Base-by-base conservation (phyloP, 2,888 invertebrate species). In the Pegoplata infirma region DNA sequence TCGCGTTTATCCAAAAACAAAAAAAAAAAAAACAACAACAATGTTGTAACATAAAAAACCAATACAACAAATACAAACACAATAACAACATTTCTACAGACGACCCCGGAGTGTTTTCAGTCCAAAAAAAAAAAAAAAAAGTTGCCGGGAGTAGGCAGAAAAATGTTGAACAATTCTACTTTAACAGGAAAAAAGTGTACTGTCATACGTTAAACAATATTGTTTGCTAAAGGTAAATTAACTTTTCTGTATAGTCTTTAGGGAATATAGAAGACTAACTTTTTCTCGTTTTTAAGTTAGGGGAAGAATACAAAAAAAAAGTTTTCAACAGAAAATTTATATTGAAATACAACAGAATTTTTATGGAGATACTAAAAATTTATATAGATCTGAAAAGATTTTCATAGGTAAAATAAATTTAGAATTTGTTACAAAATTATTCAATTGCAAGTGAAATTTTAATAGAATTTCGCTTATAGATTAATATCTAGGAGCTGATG, bases 181-280 rank as follows among this genome's bases (percentile, higher is more conserved):
- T 56, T 44, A 56, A 75, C 10, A 32, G 5, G 3, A n/a, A n/a
- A 12, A n/a, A n/a, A n/a, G n/a, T n/a, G n/a, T n/a, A n/a, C 36
- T 40, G 4, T 40, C 19, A 19, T 32, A 46, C 53, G 51, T n/a
- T 59, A 40, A 72, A 61, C 49, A 64, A 55, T 21, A 23, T 47
- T 58, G 59, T 73, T 53, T 64, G 56, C 58, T 47, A 21, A 69
- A 69, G 73, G 63, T 78, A 78, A 78, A 78, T 74, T 78, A 78
- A 74, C 73, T 78, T 78, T 78, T n/a, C n/a, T 68, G 16, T 64
- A 59, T 74, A 47, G 68, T 69, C 73, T 64, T 53, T 36, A 25
- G 78, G 69, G 78, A 69, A 69, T 66, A 53, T 23, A 16, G 49
- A 59, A 17, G 46, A 64, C 67, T 47, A 75, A 68, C 56, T 75